phyloP scores from a whole-genome alignment of 1,140 invertebrate species.

The Phocides pigmalion region DNA sequence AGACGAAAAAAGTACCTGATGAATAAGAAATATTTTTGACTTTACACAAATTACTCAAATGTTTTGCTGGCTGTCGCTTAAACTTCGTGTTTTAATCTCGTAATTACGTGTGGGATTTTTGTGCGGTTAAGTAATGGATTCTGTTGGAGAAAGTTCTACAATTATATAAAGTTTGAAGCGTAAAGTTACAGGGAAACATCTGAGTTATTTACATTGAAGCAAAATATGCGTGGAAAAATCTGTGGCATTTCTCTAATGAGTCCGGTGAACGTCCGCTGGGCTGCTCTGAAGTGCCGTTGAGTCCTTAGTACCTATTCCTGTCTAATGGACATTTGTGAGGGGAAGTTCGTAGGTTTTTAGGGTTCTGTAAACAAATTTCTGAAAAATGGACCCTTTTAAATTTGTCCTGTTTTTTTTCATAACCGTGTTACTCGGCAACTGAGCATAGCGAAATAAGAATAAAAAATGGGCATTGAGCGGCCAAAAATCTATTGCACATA shows the following conservation, averaged over 20 bases:
- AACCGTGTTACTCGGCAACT: too few species aligned
- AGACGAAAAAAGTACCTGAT: background rate
- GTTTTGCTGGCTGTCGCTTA: conserved; percentile 1
- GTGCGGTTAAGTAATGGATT: conserved; percentile 17
- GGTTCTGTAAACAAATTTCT: too few species aligned
- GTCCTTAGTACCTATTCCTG: background rate
- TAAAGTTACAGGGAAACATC: conserved; percentile 15
- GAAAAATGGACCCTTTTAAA: too few species aligned
- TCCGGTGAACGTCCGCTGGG: conserved; percentile 17
- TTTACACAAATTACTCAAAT: conserved; percentile 3
- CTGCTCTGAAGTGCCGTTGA: background rate
- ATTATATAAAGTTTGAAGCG: conserved; percentile 22
- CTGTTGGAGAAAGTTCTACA: conserved; percentile 1
- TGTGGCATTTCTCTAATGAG: conserved; percentile 30
- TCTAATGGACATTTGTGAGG: conserved; percentile 25
- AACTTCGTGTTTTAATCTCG: conserved; percentile 6
- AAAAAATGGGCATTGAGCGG: too few species aligned
- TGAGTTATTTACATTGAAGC: conserved; percentile 13
- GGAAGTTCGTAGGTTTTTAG: too few species aligned
- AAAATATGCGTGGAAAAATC: conserved; percentile 31
- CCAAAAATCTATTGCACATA: too few species aligned
- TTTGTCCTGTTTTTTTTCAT: too few species aligned
- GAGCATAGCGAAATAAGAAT: too few species aligned
- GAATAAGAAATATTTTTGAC: background rate
- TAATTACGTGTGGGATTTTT: conserved; percentile 25